phyloP scores from a whole-genome alignment of 1,140 invertebrate genomes.

The Polypedilum pembai region DNA sequence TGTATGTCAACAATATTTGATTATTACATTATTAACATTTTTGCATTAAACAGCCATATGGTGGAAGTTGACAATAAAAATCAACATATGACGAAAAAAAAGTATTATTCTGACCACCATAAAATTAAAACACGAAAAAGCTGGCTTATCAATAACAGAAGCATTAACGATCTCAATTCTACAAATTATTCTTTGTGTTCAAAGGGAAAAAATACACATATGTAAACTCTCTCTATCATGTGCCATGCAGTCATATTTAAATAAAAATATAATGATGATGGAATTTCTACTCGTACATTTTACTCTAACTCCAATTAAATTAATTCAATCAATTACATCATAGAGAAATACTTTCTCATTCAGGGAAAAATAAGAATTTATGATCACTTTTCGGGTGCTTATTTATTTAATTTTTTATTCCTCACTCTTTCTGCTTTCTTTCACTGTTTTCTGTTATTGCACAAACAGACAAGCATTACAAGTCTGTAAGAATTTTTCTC shows the following conservation, averaged over 20 bases:
- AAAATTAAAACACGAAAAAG: not conserved
- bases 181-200: not conserved
- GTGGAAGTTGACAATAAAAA: not conserved
- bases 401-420: not conserved
- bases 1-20: not conserved
- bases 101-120: not conserved
- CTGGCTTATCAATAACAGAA: not conserved
- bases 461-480: not conserved
- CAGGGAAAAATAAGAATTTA: not conserved
- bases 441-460: not conserved
- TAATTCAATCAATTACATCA: not conserved
- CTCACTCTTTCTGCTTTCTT: not conserved
- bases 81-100: constrained; percentile 3
- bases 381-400: not conserved
- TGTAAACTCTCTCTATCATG: not conserved
- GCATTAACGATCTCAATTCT: not conserved
- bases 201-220: not conserved
- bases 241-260: not conserved
- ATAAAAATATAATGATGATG: not conserved
- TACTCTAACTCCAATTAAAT: not conserved
- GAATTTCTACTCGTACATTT: not conserved
- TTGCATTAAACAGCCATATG: not conserved
- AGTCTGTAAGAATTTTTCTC: not conserved
- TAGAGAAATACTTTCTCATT: not conserved
- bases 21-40: not conserved